Conservation (phyloP, 2,888 invertebrate species). For the Harpalus rubripes region DNA sequence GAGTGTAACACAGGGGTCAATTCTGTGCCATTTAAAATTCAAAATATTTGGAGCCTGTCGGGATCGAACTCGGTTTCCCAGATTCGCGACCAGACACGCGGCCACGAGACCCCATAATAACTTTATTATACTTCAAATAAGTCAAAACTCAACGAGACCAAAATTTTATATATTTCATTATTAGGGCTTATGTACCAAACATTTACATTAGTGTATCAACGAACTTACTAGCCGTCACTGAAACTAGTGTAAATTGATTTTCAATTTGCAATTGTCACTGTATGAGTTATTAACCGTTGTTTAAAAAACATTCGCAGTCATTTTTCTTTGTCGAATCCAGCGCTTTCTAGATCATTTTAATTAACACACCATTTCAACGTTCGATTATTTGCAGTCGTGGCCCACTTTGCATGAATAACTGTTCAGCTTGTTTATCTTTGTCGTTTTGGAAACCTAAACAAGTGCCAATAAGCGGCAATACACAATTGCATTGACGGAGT, state of each 20-base stretch:
- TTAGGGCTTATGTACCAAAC: not conserved
- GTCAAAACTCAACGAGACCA: too few species aligned
- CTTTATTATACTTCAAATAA: too few species aligned
- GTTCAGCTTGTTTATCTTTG: constrained; percentile 18
- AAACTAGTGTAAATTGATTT: not conserved
- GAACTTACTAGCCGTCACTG: not conserved
- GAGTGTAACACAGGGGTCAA: too few species aligned
- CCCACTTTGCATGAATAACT: constrained; percentile 19
- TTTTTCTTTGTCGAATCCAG: constrained; percentile 8
- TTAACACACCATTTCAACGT: constrained; percentile 12
- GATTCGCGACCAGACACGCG: too few species aligned
- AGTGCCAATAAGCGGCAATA: not conserved
- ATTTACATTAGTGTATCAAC: not conserved
- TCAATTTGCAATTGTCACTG: constrained; percentile 5
- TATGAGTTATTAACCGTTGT: not conserved
- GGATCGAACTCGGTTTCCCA: too few species aligned
- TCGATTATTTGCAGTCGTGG: constrained; percentile 24
- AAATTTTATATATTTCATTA: too few species aligned
- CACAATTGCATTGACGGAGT: not conserved
- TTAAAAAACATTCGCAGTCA: constrained; percentile 1
- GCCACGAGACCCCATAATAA: too few species aligned
- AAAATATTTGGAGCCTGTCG: too few species aligned
- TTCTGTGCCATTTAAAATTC: too few species aligned
- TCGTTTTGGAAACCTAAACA: constrained; percentile 46
- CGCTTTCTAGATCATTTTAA: constrained; percentile 23